Evolutionary conservation across 2,888 invertebrate genomes (phyloP).

Genomic region (Maniola hyperantus): DNA sequence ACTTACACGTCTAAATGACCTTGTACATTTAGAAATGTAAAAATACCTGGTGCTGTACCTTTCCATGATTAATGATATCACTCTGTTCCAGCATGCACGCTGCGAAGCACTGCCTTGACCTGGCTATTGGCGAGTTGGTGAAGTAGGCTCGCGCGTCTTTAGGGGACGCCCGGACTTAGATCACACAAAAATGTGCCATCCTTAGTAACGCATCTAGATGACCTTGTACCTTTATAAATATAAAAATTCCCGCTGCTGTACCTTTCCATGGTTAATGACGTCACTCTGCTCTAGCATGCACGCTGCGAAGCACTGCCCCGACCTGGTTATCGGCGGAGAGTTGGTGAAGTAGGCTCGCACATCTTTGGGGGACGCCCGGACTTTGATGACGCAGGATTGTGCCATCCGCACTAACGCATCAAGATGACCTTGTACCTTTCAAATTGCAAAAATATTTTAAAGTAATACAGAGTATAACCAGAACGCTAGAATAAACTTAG

Average conservation of each 20-base stretch:
- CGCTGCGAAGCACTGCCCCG: slow-evolving; percentile 75
- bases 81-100: slow-evolving; percentile 79
- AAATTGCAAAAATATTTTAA: no score
- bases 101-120: slow-evolving; percentile 74
- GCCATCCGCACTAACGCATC: slow-evolving; percentile 73
- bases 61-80: slow-evolving; percentile 73
- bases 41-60: slow-evolving; percentile 50
- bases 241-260: slow-evolving; percentile 36
- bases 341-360: slow-evolving; percentile 76
- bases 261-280: slow-evolving; percentile 74
- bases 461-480: no score
- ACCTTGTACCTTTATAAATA: slow-evolving; percentile 64
- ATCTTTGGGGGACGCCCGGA: slow-evolving; percentile 72
- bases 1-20: slow-evolving; percentile 73
- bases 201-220: slow-evolving; percentile 73
- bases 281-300: slow-evolving; percentile 79
- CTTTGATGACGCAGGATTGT: slow-evolving; percentile 74
- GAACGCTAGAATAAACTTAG: no score
- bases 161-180: slow-evolving; percentile 71
- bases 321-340: slow-evolving; percentile 68
- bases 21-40: slow-evolving; percentile 60
- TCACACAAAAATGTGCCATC: slow-evolving; percentile 74
- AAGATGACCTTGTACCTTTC: slow-evolving; percentile 72
- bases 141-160: slow-evolving; percentile 75
- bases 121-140: slow-evolving; percentile 72